Percentiles rank a stretch among this genome's conserved stretches.
Conservation (phyloP, 1,140 invertebrate genomes). For the Listronotus bonariensis region DNA sequence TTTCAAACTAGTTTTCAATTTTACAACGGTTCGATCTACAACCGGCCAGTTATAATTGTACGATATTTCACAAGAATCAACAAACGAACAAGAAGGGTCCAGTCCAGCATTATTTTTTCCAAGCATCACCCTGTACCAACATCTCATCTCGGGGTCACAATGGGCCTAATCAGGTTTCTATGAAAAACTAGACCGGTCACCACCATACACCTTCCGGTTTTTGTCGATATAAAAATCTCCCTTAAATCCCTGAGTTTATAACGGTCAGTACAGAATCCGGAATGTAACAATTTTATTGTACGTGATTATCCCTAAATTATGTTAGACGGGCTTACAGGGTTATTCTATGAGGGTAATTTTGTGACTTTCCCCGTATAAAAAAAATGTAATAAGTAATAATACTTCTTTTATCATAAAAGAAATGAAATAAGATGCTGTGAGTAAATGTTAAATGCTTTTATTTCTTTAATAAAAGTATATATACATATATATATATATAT, state of each 20-base stretch:
- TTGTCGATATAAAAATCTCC: constrained; percentile 7
- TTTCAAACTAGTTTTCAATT: too few relatives aligned
- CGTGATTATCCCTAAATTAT: too few relatives aligned
- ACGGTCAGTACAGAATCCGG: constrained; percentile 11
- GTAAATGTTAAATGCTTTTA: too few relatives aligned
- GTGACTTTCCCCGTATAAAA: too few relatives aligned
- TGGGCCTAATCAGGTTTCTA: constrained; percentile 37
- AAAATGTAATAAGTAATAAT: too few relatives aligned
- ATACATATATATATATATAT: too few relatives aligned
- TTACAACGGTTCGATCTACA: background rate
- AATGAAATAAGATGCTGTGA: too few relatives aligned
- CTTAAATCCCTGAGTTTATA: constrained; percentile 2
- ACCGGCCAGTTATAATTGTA: constrained; percentile 15
- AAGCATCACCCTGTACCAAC: constrained; percentile 4
- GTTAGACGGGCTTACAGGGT: too few relatives aligned
- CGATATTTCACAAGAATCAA: constrained; percentile 7
- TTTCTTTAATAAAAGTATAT: too few relatives aligned
- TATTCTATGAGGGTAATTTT: too few relatives aligned
- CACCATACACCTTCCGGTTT: constrained; percentile 25
- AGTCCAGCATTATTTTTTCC: constrained; percentile 21
- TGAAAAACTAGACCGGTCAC: constrained; percentile 36
- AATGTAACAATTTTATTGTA: too few relatives aligned
- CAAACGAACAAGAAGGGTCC: constrained; percentile 22
- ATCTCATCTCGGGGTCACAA: constrained; percentile 26
- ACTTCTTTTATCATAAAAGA: too few relatives aligned